Percentiles rank a stretch among this genome's conserved stretches.
These are phyloP conservation scores for Drosophila subsilvestris DNA, from an alignment of 2,888 invertebrate species.

Conservation along the genomic window DNA sequence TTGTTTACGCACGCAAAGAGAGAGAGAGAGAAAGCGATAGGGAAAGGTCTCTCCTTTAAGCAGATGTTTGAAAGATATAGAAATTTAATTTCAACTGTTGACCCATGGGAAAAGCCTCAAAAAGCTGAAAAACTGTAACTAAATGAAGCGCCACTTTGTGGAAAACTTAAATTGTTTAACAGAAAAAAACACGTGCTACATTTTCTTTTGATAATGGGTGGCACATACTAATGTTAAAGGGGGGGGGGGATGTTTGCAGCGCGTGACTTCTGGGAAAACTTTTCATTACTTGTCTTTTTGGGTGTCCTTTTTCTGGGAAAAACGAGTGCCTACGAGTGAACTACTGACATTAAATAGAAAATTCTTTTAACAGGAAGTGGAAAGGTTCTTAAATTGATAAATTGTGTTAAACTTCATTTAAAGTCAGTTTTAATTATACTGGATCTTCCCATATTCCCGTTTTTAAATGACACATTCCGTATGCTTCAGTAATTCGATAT, in stretches of 20 bases:
- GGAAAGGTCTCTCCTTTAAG: no score
- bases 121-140: conserved; percentile 9
- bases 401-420: neutral
- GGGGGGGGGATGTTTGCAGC: conserved; percentile 28
- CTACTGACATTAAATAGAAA: neutral
- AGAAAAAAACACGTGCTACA: neutral
- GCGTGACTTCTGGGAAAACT: conserved; percentile 13
- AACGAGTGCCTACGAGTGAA: neutral
- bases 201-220: neutral
- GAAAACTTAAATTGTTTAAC: conserved; percentile 31
- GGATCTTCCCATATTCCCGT: neutral
- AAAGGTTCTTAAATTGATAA: neutral
- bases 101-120: conserved; percentile 14
- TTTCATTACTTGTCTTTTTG: conserved; percentile 11
- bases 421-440: neutral
- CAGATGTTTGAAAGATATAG: conserved; percentile 13
- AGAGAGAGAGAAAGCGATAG: neutral
- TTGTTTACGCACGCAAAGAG: conserved; percentile 40
- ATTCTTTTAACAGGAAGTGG: neutral
- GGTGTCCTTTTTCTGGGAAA: neutral
- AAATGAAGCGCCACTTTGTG: conserved; percentile 14
- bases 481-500: conserved; percentile 57
- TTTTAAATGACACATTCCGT: neutral
- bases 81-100: conserved; percentile 56
- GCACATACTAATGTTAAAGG: neutral